Base-by-base conservation (phyloP, 2,113 vertebrate genomes). In the Atlantisia rogersi region DNA sequence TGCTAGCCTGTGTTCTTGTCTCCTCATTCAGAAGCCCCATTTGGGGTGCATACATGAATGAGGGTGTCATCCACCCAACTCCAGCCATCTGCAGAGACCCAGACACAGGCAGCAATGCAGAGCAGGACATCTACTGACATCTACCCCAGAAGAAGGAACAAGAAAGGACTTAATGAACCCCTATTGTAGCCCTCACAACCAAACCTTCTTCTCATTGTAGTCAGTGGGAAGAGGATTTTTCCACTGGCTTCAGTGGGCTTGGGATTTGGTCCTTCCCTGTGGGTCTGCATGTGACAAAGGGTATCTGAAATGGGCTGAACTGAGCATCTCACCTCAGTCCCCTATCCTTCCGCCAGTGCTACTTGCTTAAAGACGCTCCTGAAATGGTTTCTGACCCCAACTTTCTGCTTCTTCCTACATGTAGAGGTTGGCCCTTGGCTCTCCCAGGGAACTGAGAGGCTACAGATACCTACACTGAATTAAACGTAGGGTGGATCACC, bases 391-490 rank as follows among this genome's bases (percentile, higher is more conserved):
- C 64, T 79, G 31, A 65, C 12, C 22, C 48, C 11, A 62, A 3
- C 8, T 13, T 79, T 75, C 31, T 76, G 22, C 58, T 71, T 90
- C 90, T 64, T 75, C 25, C 21, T 26, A 26, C 6, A 7, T 53
- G 39, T 67, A 35, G 48, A 67, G 40, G 12, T 19, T 84, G 5
- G 6, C 26, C 21, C 31, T 59, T 20, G 37, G 77, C 22, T 88
- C 46, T 80, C 48, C 73, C 0, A 0, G 12, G 11, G 16, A 28
- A 28, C 4, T 25, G 5, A 59, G 32, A 75, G 32, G 20, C 40
- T 7, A 8, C 35, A 62, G 25, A 35, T 6, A 73, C 55, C 42
- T 56, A 11, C 20, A 4, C 3, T 11, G 60, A 73, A 52, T 37
- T 39, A 35, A 81, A 29, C 7, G 2, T 18, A 42, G n/a, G 4